These are phyloP conservation scores for Cantharis nigra DNA, from an alignment of 2,888 invertebrate genomes.

Conservation along the genomic window DNA sequence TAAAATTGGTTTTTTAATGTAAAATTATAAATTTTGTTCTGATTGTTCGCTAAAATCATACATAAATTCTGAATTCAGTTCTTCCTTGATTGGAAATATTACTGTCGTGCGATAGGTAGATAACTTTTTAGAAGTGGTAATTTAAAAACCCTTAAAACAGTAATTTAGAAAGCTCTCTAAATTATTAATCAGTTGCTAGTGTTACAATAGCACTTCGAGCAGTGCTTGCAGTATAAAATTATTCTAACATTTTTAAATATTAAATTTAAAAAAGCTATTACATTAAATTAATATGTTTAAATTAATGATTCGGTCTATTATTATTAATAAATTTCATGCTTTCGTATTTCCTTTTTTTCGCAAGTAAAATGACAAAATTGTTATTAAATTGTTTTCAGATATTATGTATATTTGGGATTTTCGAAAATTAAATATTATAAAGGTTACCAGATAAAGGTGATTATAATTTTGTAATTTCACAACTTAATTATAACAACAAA, in stretches of 20 bases:
- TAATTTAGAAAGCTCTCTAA: neutral
- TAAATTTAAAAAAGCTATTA: too few species aligned
- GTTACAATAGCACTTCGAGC: neutral
- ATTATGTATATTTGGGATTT: neutral
- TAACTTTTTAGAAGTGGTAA: neutral
- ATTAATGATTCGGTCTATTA: neutral
- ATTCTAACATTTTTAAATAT: neutral
- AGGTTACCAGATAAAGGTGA: neutral
- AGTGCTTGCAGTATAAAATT: neutral
- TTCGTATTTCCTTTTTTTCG: too few species aligned
- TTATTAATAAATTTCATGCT: too few species aligned
- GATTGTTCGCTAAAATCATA: neutral
- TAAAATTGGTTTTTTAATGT: neutral
- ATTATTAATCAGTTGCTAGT: neutral
- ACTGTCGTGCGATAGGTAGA: neutral
- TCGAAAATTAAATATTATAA: neutral
- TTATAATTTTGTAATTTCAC: neutral
- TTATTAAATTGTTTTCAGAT: neutral
- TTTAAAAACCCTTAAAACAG: neutral
- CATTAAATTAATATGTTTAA: neutral
- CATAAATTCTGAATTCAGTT: neutral
- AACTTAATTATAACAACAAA: neutral
- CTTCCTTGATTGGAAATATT: neutral
- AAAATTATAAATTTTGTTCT: neutral
- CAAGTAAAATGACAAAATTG: too few species aligned